Evolutionary conservation across 2,113 vertebrate species (phyloP), one percentile per base, ranked within the genome.

Genomic region (Sialia sialis): DNA sequence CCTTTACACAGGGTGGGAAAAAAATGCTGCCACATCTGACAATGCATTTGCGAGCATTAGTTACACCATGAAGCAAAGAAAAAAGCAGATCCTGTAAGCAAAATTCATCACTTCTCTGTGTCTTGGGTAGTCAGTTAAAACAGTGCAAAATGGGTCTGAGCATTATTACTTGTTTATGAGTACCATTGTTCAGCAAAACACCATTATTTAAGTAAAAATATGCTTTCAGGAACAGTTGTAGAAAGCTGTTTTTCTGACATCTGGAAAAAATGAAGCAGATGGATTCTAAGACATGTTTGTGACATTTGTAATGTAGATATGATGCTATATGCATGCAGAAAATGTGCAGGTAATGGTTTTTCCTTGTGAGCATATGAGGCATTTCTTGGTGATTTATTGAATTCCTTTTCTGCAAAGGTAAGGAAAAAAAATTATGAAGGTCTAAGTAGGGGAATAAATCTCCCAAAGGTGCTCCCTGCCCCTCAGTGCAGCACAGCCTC

Each of bases 331-430:
- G n/a, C 82, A 79, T 70, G 90, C 76, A 94, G 59, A 94, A 94
- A 96, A 90, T 11, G 16, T 93, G 93, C 79, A 93, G 84, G 90
- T 88, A 94, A 96, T 94, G 87, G 73, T 76, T 96, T 97, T 92
- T 96, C 96, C 94, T 94, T 95, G 62, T 80, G 79, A 95, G 26
- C 1, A 0, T 54, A 86, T 63, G 23, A 94, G 60, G 80, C 55
- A 77, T 66, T 88, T 93, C 81, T 79, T 41, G 0, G 54, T 95
- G 95, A 96, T 95, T 93, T 94, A 93, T 93, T 90, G 70, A 85
- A 94, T 84, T 93, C 54, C 60, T 94, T 95, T 93, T 81, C 91
- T 87, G 73, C 89, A 84, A 89, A 91, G 41, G 62, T 89, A 95
- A 84, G 76, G 41, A 3, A 66, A 92, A 87, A 89, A 85, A 92